Base-by-base conservation (phyloP, 2,113 vertebrate species). In the Tichodroma muraria region DNA sequence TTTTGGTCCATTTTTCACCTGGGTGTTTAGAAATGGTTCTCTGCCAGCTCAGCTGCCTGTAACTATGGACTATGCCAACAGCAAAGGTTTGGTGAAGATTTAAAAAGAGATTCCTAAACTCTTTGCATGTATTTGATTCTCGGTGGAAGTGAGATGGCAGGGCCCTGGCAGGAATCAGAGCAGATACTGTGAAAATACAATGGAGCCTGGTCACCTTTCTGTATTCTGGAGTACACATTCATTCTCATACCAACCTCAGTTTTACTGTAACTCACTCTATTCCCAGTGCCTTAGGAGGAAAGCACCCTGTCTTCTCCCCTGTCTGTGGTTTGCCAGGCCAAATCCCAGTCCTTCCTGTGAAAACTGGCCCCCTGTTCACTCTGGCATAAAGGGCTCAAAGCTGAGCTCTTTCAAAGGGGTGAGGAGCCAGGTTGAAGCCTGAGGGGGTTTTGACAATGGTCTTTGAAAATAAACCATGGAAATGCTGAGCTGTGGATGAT, bases 1-100 rank as follows among this genome's bases (percentile, higher is more conserved):
- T 50, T 37, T 33, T 3, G 2, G 44, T 57, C 0, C 0, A 19
- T 66, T 72, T 80, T 65, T 20, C 33, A 8, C 10, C 8, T 33
- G 4, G 33, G 31, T 50, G 37, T 18, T 50, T 80, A 30, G 49
- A 72, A 85, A 49, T 64, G 18, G 13, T 38, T 37, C 20, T 21
- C 23, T 1, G 1, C 76, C 35, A 50, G 23, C 49, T 53, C n/a
- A 78, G 10, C 50, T 30, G 40, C 12, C 1, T 18, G 22, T 69
- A 35, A 7, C 22, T 18, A 4, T 27, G 42, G 45, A 40, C 9
- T 81, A 16, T 66, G 72, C 33, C 42, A 38, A 30, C 33, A 14
- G n/a, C 33, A 33, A 50, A 69, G 21, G 24, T 50, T 69, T 49
- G 45, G 21, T 77, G 49, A 28, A 18, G 53, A 68, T 38, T 64